Base-by-base conservation (phyloP, 1,140 invertebrate genomes). In the Eulimnadia texana region DNA sequence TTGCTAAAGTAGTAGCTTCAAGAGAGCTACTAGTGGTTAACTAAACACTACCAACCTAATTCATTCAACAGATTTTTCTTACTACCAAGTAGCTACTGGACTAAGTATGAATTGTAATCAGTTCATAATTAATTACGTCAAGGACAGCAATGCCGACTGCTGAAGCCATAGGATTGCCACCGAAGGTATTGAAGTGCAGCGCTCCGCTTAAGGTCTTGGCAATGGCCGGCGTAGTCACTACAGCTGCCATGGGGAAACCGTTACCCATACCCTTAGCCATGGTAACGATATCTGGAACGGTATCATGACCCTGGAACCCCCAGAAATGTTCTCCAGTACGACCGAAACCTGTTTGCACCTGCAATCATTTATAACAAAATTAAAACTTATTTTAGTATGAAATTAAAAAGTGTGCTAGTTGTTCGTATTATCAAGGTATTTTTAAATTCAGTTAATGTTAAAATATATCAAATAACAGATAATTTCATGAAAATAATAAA, bases 291-390 rank as follows among this genome's bases (percentile, higher is more conserved):
- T 99, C 95, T 0, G 95, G 95, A 19, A 78, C 67, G 19, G 96
- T 82, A 22, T 77, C 86, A 71, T 98, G 92, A 1, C 72, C 75
- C 72, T 97, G 77, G 73, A 98, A 98, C 1, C 92, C 93, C 95
- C 95, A 99, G 73, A 87, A 98, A 68, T 91, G 79, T 52, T 89
- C 85, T 0, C 95, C 95, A 0, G 90, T 91, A 64, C 95, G 77
- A 0, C 91, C 95, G 73, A 98, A 97, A 13, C 95, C 94, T 25
- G 91, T 93, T 76, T 98, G 94, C 1, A 97, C 89, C 83, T 86
- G 56, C 58, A 49, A 16, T 27, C 9, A n/a, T 49, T 33, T 9
- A 23, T 9, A 20, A 20, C 23, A 28, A 16, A n/a, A n/a, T 9
- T 33, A 11, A 24, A 27, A 11, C 19, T 42, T 20, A 9, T 22